A percentile compares a stretch with the other conserved stretches of the same genome.
phyloP scores from a whole-genome alignment of 2,113 vertebrate genomes.

The Plotosus lineatus region DNA sequence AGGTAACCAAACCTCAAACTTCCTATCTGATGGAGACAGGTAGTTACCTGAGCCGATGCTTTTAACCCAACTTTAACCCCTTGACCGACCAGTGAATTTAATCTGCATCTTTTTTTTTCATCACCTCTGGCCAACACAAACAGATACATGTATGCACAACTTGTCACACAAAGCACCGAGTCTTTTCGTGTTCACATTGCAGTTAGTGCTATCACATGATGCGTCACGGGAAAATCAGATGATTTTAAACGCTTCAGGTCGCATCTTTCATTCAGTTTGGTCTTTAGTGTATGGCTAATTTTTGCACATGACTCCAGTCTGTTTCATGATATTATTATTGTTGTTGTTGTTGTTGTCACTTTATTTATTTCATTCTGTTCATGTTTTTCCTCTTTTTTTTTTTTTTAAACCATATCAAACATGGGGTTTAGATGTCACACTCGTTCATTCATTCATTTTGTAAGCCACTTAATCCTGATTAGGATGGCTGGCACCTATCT shows the following conservation, averaged over 20 bases:
- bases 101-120: constrained; percentile 18
- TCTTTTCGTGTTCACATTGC: background rate
- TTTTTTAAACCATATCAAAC: too few species aligned
- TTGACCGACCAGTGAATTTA: background rate
- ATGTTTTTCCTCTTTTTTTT: too few species aligned
- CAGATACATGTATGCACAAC: background rate
- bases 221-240: background rate
- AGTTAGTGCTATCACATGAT: background rate
- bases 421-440: too few species aligned
- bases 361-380: too few species aligned
- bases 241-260: background rate
- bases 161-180: background rate
- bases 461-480: too few species aligned
- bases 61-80: constrained; percentile 43
- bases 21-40: constrained; percentile 39
- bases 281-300: background rate
- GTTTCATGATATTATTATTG: too few species aligned
- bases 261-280: background rate
- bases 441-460: too few species aligned
- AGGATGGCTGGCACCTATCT: too few species aligned
- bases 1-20: constrained; percentile 36
- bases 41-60: constrained; percentile 23
- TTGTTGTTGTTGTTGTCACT: too few species aligned
- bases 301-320: background rate
- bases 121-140: constrained; percentile 4